Conservation (phyloP, 2,113 vertebrate genomes). For the Psilopsiagon aurifrons region DNA sequence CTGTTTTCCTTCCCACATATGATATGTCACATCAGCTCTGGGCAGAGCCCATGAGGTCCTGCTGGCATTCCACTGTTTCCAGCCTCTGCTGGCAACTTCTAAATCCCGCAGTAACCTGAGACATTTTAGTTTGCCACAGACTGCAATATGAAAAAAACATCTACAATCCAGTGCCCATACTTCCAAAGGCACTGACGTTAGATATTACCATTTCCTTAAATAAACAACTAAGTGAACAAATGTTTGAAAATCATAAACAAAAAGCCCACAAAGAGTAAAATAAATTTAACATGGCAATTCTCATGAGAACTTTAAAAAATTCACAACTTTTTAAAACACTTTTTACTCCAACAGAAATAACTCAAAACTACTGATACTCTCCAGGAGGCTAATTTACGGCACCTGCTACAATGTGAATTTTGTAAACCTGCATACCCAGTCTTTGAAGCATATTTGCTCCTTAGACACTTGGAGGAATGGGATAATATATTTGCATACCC, state of each 20-base stretch:
- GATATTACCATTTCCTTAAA: not conserved
- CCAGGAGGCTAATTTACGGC: not conserved
- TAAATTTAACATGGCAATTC: not conserved
- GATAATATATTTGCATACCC: not conserved
- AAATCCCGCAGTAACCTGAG: not conserved
- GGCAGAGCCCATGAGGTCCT: not conserved
- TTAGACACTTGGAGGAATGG: not conserved
- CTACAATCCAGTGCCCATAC: not conserved
- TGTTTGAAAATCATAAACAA: not conserved
- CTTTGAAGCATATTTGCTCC: not conserved
- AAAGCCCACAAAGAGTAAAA: not conserved
- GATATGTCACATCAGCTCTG: not conserved
- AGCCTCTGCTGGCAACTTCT: not conserved
- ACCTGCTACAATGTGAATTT: not conserved
- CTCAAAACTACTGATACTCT: not conserved
- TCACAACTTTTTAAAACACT: not conserved
- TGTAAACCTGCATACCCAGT: not conserved
- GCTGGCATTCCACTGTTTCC: not conserved
- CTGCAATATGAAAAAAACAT: not conserved
- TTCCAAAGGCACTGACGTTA: not conserved
- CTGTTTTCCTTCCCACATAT: rapidly evolving
- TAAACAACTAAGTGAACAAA: not conserved
- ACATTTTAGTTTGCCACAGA: not conserved
- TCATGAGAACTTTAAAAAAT: not conserved
- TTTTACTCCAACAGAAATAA: not conserved